Conservation (phyloP, 2,797 vertebrate genomes). For the Tragopan temminckii region DNA sequence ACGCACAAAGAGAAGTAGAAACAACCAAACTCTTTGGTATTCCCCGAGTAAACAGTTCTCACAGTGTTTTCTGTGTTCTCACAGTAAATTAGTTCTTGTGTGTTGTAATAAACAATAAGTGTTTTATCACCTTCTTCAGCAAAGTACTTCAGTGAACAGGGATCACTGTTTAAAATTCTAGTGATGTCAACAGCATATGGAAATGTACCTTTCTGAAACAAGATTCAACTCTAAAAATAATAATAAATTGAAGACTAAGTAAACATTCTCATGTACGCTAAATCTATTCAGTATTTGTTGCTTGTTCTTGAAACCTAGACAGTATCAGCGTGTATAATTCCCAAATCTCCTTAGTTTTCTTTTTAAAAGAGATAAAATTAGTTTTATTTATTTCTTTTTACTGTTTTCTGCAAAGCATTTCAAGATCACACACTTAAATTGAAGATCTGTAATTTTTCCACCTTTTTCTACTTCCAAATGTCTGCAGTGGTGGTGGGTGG, state of each 20-base stretch:
- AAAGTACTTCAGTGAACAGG: neutral
- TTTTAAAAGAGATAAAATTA: neutral
- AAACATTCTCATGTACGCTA: neutral
- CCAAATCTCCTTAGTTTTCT: neutral
- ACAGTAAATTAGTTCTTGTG: neutral
- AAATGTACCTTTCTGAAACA: neutral
- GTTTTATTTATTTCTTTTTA: neutral
- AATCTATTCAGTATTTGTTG: neutral
- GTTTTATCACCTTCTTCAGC: neutral
- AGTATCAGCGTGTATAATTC: neutral
- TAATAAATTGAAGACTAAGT: neutral
- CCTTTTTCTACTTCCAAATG: neutral
- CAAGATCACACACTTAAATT: neutral
- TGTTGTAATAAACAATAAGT: neutral
- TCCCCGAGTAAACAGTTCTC: neutral
- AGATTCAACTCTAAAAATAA: neutral
- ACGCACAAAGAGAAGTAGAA: neutral
- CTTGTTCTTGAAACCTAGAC: neutral
- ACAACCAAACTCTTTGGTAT: neutral
- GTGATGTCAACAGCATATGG: neutral
- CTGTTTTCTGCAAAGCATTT: neutral
- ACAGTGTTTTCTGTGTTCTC: neutral
- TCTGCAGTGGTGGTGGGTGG: neutral
- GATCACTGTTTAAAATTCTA: neutral
- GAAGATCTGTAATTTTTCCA: neutral